phyloP scores from a whole-genome alignment of 2,797 vertebrate species.

The Sebastes nivosus region DNA sequence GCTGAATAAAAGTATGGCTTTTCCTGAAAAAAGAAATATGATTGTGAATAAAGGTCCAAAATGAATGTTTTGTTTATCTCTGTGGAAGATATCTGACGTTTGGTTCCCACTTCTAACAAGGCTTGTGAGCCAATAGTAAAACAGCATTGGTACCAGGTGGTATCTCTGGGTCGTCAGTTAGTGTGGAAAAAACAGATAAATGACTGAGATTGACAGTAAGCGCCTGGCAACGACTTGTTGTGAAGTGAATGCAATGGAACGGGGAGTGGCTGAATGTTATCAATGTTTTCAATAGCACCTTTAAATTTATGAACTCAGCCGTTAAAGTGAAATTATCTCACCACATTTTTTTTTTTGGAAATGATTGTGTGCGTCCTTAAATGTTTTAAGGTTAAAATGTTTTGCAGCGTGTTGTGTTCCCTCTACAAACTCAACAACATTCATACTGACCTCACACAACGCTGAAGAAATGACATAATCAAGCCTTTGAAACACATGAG shows the following conservation, averaged over 20 bases:
- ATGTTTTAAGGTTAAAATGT: background rate
- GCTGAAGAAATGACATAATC: conserved; percentile 49
- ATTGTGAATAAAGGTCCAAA: background rate
- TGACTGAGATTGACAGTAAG: background rate
- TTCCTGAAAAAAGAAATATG: background rate
- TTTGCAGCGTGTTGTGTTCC: background rate
- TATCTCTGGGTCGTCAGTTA: background rate
- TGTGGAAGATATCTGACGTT: background rate
- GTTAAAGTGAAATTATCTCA: background rate
- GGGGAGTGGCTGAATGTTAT: background rate
- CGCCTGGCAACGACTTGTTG: background rate
- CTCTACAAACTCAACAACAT: conserved; percentile 8
- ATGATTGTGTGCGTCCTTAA: background rate
- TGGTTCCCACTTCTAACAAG: background rate
- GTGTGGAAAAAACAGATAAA: background rate
- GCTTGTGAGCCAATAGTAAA: background rate
- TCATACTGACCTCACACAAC: conserved; percentile 66
- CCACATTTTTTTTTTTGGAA: background rate
- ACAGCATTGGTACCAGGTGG: background rate
- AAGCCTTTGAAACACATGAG: conserved; percentile 64
- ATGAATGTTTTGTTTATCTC: background rate
- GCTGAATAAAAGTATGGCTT: background rate
- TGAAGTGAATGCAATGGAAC: background rate
- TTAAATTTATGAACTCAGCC: background rate
- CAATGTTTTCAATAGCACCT: background rate